Percentiles rank a stretch among this genome's conserved stretches.
These are phyloP conservation scores for Harlomillsia oculata DNA, from an alignment of 1,140 invertebrate genomes.

Conservation along the genomic window DNA sequence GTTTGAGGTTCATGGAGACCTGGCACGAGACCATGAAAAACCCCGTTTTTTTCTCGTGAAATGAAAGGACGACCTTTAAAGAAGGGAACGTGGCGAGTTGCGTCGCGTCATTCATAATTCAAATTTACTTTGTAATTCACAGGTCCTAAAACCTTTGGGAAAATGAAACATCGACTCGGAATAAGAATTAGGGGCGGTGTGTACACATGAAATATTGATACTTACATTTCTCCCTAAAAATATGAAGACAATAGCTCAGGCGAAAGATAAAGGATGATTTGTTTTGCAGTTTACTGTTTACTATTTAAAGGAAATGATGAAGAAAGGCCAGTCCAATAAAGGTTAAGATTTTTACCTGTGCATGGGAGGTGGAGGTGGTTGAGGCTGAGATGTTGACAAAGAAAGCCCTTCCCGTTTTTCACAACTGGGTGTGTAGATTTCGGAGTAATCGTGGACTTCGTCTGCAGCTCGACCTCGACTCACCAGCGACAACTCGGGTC, in stretches of 20 bases:
- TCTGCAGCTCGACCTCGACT: slow-evolving; percentile 44
- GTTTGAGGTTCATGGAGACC: too few relatives aligned
- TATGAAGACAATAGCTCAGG: neutral
- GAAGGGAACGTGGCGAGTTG: too few relatives aligned
- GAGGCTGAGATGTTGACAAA: slow-evolving; percentile 43
- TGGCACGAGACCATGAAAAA: too few relatives aligned
- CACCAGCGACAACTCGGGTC: slow-evolving; percentile 41
- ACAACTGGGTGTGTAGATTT: slow-evolving; percentile 84
- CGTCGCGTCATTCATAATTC: slow-evolving; percentile 2
- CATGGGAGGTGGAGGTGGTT: slow-evolving; percentile 78
- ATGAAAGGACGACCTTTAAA: too few relatives aligned
- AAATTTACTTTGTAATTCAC: slow-evolving; percentile 3
- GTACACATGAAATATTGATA: neutral
- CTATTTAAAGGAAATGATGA: too few relatives aligned
- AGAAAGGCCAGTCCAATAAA: too few relatives aligned
- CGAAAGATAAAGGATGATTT: too few relatives aligned
- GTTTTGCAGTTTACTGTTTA: too few relatives aligned
- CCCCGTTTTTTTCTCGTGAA: too few relatives aligned
- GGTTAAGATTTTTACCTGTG: slow-evolving; percentile 45
- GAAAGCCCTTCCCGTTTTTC: slow-evolving; percentile 49
- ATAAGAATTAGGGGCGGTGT: neutral
- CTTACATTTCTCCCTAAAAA: neutral
- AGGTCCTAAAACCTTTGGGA: neutral
- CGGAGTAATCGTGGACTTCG: slow-evolving; percentile 77
- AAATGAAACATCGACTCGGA: neutral